These are phyloP conservation scores for Andrena flavipes DNA, from an alignment of 2,888 invertebrate species.

Conservation along the genomic window DNA sequence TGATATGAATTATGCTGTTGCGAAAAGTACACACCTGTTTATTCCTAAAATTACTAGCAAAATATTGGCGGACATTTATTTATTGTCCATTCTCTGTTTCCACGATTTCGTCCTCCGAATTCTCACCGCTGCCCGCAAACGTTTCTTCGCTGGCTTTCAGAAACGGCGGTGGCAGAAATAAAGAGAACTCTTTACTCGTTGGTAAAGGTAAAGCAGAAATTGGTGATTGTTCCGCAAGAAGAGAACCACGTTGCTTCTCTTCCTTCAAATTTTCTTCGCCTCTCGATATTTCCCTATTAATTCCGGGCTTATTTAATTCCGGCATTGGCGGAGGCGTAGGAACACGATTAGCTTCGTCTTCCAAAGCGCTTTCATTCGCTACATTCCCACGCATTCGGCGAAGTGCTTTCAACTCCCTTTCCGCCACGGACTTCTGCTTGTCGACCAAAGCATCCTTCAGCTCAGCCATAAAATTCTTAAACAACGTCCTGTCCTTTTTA, in stretches of 20 bases:
- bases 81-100: slow-evolving; percentile 54
- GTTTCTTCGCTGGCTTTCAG: slow-evolving; percentile 78
- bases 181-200: slow-evolving; percentile 44
- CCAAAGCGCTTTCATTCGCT: slow-evolving; percentile 34
- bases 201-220: slow-evolving; percentile 26
- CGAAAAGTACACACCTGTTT: too few species aligned
- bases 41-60: not conserved
- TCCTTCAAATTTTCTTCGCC: not conserved
- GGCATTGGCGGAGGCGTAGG: slow-evolving; percentile 69
- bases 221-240: slow-evolving; percentile 1
- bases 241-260: not conserved
- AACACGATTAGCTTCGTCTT: slow-evolving; percentile 21
- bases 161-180: slow-evolving; percentile 63
- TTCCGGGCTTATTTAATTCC: not conserved
- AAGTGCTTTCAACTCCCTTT: slow-evolving; percentile 80
- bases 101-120: slow-evolving; percentile 79
- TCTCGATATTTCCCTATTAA: not conserved
- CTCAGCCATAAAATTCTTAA: slow-evolving; percentile 81
- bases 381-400: slow-evolving; percentile 75
- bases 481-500: slow-evolving; percentile 77
- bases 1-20: not conserved
- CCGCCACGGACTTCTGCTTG: slow-evolving; percentile 79
- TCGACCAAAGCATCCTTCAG: slow-evolving; percentile 81
- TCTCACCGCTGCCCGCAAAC: slow-evolving; percentile 82
- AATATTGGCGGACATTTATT: not conserved